Conservation (phyloP, 2,888 invertebrate species). For the Protodeltote pygarga region DNA sequence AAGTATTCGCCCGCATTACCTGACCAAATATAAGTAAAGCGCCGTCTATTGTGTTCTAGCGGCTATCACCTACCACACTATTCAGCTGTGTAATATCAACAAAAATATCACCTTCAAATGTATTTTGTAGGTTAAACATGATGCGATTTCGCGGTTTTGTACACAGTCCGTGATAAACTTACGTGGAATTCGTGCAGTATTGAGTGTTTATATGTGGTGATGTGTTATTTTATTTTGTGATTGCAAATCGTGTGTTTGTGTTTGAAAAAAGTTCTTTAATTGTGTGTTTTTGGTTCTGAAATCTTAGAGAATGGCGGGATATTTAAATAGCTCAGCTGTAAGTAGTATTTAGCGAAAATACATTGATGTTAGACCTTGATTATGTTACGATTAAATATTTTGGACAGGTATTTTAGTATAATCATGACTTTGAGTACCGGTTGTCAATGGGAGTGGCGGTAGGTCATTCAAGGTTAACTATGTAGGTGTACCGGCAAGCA, state of each 20-base stretch:
- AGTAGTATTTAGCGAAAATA: constrained; percentile 44
- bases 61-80: constrained; percentile 47
- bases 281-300: constrained; percentile 42
- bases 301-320: constrained; percentile 66
- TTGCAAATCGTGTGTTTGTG: constrained; percentile 51
- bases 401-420: constrained; percentile 13
- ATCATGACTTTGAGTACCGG: constrained; percentile 12
- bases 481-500: constrained; percentile 74
- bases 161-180: constrained; percentile 71
- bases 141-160: constrained; percentile 81
- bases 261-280: constrained; percentile 31
- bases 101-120: constrained; percentile 87
- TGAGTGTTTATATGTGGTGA: constrained; percentile 59
- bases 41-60: constrained; percentile 46
- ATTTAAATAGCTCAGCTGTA: constrained; percentile 62
- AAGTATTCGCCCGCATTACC: constrained; percentile 59
- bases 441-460: constrained; percentile 49
- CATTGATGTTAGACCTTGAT: neutral
- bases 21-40: constrained; percentile 64
- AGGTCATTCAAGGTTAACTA: constrained; percentile 86
- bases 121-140: constrained; percentile 86
- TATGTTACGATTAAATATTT: constrained; percentile 3
- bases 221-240: constrained; percentile 41
- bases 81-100: constrained; percentile 79
- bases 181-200: constrained; percentile 57